Percentiles rank a stretch among this genome's conserved stretches.
phyloP scores from a whole-genome alignment of 2,113 vertebrate genomes.

The Sardina pilchardus region DNA sequence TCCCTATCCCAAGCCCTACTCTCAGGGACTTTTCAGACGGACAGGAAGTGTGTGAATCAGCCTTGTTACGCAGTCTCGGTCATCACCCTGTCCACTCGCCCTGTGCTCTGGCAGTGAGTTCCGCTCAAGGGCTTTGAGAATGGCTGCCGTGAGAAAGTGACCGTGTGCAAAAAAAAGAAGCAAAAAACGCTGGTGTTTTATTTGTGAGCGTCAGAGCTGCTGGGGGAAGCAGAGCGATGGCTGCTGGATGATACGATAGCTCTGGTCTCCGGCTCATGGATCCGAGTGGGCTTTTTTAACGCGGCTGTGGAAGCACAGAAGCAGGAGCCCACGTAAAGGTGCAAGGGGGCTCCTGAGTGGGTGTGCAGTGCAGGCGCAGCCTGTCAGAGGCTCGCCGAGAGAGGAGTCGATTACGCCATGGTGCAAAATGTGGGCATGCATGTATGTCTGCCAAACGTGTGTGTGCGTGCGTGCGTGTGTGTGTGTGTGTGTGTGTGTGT shows the following conservation, averaged over 20 bases:
- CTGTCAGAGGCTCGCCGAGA: not conserved
- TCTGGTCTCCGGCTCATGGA: not conserved
- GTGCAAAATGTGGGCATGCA: not conserved
- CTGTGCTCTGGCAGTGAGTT: not conserved
- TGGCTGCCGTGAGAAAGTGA: not conserved
- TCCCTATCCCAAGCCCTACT: not conserved
- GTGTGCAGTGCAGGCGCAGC: not conserved
- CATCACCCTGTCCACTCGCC: not conserved
- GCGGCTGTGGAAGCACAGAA: not conserved
- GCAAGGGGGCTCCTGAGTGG: slow-evolving; percentile 22
- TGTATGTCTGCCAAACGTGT: not conserved
- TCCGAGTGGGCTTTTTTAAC: not conserved
- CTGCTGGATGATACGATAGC: not conserved
- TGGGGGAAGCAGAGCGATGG: no score
- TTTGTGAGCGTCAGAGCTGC: not conserved
- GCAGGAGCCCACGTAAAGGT: slow-evolving; percentile 14
- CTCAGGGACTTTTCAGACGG: slow-evolving; percentile 1
- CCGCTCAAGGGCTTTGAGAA: not conserved
- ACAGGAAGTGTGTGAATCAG: not conserved
- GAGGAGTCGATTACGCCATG: not conserved
- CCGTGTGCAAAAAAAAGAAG: not conserved
- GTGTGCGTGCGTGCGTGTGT: not conserved
- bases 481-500: not conserved
- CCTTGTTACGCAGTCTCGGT: not conserved
- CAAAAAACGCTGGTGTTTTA: not conserved